A percentile compares a stretch with the other conserved stretches of the same genome.
These are phyloP conservation scores for Phalanger gymnotis DNA, from an alignment of 2,797 vertebrate species.

Conservation along the genomic window DNA sequence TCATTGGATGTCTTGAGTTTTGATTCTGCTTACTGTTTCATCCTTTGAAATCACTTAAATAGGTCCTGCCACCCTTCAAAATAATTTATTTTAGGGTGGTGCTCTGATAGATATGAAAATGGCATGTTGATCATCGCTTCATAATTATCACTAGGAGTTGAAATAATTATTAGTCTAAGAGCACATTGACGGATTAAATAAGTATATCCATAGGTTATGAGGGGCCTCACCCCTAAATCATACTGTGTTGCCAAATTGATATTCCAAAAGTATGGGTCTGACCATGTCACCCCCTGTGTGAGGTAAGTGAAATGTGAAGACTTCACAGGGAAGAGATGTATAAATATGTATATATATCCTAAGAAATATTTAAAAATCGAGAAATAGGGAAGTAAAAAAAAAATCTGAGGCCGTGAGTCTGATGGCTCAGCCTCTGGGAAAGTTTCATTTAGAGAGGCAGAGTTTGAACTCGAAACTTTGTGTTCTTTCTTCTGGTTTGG, in stretches of 20 bases:
- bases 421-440: too few species aligned
- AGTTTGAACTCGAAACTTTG: too few species aligned
- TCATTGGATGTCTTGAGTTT: neutral
- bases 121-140: slow-evolving; percentile 66
- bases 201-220: slow-evolving; percentile 18
- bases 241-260: neutral
- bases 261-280: neutral
- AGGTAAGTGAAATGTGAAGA: too few species aligned
- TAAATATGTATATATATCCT: too few species aligned
- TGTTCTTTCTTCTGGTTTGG: too few species aligned
- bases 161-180: slow-evolving; percentile 72
- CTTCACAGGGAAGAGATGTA: too few species aligned
- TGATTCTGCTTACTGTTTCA: neutral
- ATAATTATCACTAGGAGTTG: slow-evolving; percentile 53
- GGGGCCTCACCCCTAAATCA: neutral
- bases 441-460: too few species aligned
- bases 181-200: slow-evolving; percentile 53
- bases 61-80: neutral
- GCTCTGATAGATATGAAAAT: slow-evolving; percentile 65
- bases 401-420: too few species aligned
- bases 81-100: slow-evolving; percentile 69
- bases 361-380: too few species aligned
- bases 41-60: neutral
- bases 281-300: neutral
- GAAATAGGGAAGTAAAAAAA: too few species aligned